These are phyloP conservation scores for Amblyraja radiata DNA, from an alignment of 2,797 vertebrate species.

Conservation along the genomic window DNA sequence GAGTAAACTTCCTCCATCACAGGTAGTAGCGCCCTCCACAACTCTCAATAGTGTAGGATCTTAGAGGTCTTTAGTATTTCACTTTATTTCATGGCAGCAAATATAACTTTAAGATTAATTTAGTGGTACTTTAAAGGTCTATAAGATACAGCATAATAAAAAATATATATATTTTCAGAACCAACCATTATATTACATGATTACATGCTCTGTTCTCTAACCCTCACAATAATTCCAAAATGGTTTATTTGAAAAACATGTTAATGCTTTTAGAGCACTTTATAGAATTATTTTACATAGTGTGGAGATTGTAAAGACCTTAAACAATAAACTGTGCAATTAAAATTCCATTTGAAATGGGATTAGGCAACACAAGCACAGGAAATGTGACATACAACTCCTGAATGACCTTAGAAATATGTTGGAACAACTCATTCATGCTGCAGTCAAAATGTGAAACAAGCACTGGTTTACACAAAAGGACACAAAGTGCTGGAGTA, in stretches of 20 bases:
- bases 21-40: not conserved
- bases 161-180: not conserved
- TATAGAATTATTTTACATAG: not conserved
- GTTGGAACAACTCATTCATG: not conserved
- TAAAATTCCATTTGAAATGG: not conserved
- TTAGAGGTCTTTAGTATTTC: not conserved
- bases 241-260: not conserved
- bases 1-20: not conserved
- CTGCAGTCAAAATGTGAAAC: not conserved
- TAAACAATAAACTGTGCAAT: not conserved
- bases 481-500: no score
- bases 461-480: no score
- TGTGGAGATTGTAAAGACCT: not conserved
- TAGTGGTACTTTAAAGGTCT: not conserved
- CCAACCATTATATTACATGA: not conserved
- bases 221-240: not conserved
- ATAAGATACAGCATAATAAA: not conserved
- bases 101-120: not conserved
- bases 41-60: not conserved
- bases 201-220: not conserved
- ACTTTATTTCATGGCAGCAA: not conserved
- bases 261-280: not conserved
- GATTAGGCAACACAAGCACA: not conserved
- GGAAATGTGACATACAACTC: no score
- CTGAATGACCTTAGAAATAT: not conserved